Base-by-base conservation (phyloP, 2,888 invertebrate species). In the Cephus runcator region DNA sequence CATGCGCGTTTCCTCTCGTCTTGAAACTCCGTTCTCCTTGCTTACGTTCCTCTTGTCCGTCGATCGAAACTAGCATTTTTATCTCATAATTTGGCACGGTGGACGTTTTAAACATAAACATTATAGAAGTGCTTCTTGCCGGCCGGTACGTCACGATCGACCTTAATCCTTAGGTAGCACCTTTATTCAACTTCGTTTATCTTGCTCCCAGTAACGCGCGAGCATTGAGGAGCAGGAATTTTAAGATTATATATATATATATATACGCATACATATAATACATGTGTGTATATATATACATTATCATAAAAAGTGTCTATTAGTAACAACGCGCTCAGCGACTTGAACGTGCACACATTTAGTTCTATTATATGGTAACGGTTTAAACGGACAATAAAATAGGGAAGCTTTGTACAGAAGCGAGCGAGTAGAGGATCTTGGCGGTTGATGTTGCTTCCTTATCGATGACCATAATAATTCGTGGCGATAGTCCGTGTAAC, bases 131-230 rank as follows among this genome's bases (percentile, higher is more conserved):
- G 71, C 12, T 71, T 71, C 83, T 83, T 83, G 82, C 83, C 79
- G 83, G 82, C 84, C 84, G 85, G 81, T 82, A 82, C 81, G 80
- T 82, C 79, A 82, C 87, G 87, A 87, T 84, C 83, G 83, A 85
- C 85, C 83, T 84, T 87, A 85, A 82, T 76, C 81, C 79, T 84
- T 88, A 86, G 81, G 83, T 90, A 90, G 90, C 90, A 90, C 90
- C 90, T 88, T 89, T 85, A 87, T 87, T 89, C 88, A 87, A 86
- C 85, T 87, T 87, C 82, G 82, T 83, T 83, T 71, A 12, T 71
- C 71, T 34, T 71, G 33, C 71, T 15, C 31, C 33, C 30, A 71
- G 34, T 71, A 71, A 71, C 33, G 71, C 71, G 31, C 71, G 71
- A 71, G 71, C 71, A 30, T 71, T 31, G 71, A 71, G 71, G 71